Base-by-base conservation (phyloP, 2,797 vertebrate species). In the Toxotes lorentzi region DNA sequence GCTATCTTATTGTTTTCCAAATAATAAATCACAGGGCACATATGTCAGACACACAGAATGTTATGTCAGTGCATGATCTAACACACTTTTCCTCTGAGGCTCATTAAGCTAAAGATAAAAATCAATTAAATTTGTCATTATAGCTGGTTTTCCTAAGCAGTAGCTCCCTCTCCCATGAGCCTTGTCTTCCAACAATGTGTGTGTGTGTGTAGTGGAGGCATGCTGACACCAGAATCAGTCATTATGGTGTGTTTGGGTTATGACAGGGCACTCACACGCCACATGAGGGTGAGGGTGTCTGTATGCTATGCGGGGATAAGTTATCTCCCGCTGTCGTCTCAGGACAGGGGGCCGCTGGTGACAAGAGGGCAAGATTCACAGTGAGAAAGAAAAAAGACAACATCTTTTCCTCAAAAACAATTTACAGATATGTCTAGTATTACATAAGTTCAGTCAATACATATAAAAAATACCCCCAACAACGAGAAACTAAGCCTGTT, bases 181-280 rank as follows among this genome's bases (percentile, higher is more conserved):
- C 67, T 48, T 19, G 72, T 86, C 79, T 82, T 78, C 73, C 64
- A 68, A 68, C 51, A 57, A 48, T 75, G 58, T 78, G 75, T 73
- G 53, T 67, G 66, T 71, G 24, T 70, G 54, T 77, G 85, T 83
- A 79, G 75, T 61, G 63, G 3, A 66, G 68, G 56, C 35, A 63
- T 68, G 64, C 78, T 34, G 50, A 80, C 88, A 83, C 35, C 72
- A 84, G 79, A 83, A 76, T 89, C 80, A 88, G 90, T 88, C 83
- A 89, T 85, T 81, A 89, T 86, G 79, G 79, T 78, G 83, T 95
- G 95, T 95, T 95, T 95, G 94, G 94, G 94, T 95, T 95, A 94
- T 90, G 88, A 92, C 62, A 73, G 86, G 83, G 62, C 88, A 81
- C 86, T 91, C 86, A 88, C 89, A 92, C 82, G 82, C 86, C 81